phyloP scores from a whole-genome alignment of 2,113 vertebrate genomes.

The Hyaena hyaena region DNA sequence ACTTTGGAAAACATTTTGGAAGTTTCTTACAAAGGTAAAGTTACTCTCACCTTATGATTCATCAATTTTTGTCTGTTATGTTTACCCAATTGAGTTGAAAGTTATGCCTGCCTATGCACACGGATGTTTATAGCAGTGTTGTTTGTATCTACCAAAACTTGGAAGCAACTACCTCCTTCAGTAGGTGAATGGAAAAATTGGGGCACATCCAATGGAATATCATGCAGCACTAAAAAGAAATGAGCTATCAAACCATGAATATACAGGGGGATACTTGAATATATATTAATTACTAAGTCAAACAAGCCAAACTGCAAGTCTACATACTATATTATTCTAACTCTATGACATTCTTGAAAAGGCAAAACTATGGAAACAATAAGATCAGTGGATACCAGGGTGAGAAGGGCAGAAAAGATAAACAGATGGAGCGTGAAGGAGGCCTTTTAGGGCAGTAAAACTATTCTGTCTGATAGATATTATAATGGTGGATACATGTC shows the following conservation, averaged over 20 bases:
- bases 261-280: neutral
- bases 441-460: neutral
- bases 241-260: neutral
- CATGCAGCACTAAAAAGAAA: neutral
- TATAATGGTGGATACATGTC: neutral
- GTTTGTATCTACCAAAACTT: neutral
- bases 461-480: neutral
- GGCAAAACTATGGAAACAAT: neutral
- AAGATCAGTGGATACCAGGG: neutral
- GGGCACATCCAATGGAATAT: neutral
- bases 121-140: neutral
- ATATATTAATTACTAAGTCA: neutral
- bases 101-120: neutral
- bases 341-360: neutral
- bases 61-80: neutral
- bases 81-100: neutral
- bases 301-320: neutral
- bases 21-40: neutral
- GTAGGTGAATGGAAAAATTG: neutral
- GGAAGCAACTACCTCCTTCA: neutral
- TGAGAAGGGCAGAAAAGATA: neutral
- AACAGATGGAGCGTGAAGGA: neutral
- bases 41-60: neutral
- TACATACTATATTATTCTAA: neutral
- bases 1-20: neutral